phyloP scores from a whole-genome alignment of 2,113 vertebrate species.

The Cynocephalus volans region DNA sequence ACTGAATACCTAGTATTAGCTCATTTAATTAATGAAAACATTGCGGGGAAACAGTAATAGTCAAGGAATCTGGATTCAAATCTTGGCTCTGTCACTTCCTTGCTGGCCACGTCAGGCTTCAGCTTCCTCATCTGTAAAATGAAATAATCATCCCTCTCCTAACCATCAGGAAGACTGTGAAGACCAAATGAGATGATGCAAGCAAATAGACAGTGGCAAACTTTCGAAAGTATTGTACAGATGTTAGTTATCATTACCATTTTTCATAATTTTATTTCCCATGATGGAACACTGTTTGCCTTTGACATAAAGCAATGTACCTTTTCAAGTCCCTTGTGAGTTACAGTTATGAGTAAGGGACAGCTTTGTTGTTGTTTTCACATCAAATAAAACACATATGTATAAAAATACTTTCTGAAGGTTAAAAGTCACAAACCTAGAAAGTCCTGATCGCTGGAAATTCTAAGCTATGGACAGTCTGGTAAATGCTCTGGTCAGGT shows the following conservation, averaged over 20 bases:
- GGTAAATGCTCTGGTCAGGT: background rate
- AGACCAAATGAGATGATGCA: background rate
- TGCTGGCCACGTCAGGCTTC: background rate
- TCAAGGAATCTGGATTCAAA: background rate
- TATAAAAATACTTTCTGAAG: background rate
- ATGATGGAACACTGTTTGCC: background rate
- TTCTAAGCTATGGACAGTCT: background rate
- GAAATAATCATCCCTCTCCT: background rate
- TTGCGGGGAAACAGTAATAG: background rate
- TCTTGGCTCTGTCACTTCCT: background rate
- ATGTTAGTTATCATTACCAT: background rate
- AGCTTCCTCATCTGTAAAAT: constrained; percentile 21
- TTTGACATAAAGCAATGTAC: background rate
- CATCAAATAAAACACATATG: background rate
- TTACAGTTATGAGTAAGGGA: background rate
- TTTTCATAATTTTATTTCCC: constrained; percentile 2
- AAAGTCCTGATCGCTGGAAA: background rate
- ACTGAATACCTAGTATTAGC: background rate
- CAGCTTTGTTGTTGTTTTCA: background rate
- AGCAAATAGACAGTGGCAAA: background rate
- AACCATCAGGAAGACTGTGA: background rate
- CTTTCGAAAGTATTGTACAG: background rate
- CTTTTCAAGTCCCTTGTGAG: background rate
- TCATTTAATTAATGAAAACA: background rate
- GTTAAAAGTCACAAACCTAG: background rate